phyloP scores from a whole-genome alignment of 2,113 vertebrate species.

The Eira barbara region DNA sequence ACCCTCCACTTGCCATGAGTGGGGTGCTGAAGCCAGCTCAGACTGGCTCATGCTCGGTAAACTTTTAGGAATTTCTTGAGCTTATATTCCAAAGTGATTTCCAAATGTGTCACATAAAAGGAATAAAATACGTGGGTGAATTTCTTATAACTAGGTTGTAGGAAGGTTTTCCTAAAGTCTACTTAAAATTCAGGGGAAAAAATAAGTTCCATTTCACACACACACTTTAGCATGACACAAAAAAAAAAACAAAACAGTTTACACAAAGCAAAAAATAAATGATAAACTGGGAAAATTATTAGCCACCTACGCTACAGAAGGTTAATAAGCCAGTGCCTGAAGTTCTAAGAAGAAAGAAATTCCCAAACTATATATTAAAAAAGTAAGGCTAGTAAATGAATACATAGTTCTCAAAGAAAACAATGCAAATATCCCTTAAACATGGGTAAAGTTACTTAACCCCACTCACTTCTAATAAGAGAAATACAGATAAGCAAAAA shows the following conservation, averaged over 20 bases:
- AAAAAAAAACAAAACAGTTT: background rate
- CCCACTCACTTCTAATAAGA: background rate
- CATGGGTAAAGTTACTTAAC: background rate
- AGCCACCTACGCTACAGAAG: background rate
- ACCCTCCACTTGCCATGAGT: accelerated
- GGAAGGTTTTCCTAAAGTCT: background rate
- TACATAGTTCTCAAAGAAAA: background rate
- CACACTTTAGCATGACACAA: background rate
- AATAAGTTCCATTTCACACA: background rate
- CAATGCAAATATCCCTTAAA: background rate
- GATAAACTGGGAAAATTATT: background rate
- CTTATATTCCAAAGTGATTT: background rate
- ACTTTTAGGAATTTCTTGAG: background rate
- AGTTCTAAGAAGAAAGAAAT: background rate
- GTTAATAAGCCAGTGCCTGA: background rate
- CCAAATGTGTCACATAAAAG: background rate
- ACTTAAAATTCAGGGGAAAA: background rate
- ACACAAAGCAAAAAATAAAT: background rate
- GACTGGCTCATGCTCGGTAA: background rate
- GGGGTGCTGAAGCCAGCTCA: accelerated
- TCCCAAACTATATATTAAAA: background rate
- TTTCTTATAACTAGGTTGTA: background rate
- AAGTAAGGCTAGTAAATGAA: background rate
- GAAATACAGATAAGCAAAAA: background rate
- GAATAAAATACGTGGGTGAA: background rate